Base-by-base conservation (phyloP, 2,797 vertebrate species). In the Coregonus ussuriensis region DNA sequence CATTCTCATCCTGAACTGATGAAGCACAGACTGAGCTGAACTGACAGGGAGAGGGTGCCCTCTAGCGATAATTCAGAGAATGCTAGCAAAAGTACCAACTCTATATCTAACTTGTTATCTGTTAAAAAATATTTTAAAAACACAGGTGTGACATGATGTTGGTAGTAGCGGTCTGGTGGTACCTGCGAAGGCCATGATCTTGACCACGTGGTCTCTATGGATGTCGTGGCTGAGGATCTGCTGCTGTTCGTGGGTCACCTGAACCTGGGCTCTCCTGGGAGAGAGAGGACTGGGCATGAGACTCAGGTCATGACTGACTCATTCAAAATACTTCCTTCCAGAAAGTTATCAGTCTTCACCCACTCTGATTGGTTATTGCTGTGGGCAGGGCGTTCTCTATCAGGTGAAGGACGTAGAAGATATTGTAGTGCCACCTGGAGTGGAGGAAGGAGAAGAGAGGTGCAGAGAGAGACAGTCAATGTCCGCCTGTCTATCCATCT, bases 101-200 rank as follows among this genome's bases (percentile, higher is more conserved):
- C 59, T 62, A 62, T 18, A 69, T 69, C 16, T 7, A 31, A 41
- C 59, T n/a, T 15, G 4, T 35, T 35, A 41, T 37, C 35, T 11
- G 16, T 47, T 2, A 35, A 41, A 21, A 67, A 6, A 15, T 2
- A 66, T 31, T n/a, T 33, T 33, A 1, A 33, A 33, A 68, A 59
- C 54, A 59, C 59, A 13, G 7, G 6, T 62, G 21, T 16, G n/a
- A 4, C 56, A 59, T 59, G 56, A 59, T 21, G 59, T 21, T 62
- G 21, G 56, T 59, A 59, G n/a, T 16, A n/a, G 54, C 29, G 70
- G 11, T 25, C 13, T 41, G 11, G n/a, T 13, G 82, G 88, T 89
- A 98, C 98, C 97, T 93, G 98, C 98, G 87, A 98, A 97, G 4
- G 97, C 98, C 89, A 97, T 94, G 1, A 99, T 96, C 91, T 98